Percentiles rank a stretch among this genome's conserved stretches.
phyloP scores from a whole-genome alignment of 2,797 vertebrate species.

The Alca torda region DNA sequence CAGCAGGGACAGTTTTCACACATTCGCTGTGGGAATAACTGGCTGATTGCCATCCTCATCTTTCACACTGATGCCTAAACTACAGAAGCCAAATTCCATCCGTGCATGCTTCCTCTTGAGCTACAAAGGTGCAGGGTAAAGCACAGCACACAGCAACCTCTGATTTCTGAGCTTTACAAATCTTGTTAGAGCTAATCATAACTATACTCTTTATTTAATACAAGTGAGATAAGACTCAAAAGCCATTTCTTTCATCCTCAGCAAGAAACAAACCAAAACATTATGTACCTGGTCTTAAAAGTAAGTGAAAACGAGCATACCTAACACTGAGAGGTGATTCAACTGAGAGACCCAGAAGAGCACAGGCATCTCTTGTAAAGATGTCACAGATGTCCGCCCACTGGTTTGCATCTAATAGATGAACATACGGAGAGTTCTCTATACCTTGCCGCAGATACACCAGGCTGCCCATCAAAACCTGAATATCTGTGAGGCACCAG shows the following conservation, averaged over 20 bases:
- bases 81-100: neutral
- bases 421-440: constrained; percentile 85
- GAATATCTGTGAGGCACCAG: constrained; percentile 76
- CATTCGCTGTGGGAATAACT: neutral
- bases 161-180: neutral
- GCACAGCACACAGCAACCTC: neutral
- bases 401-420: constrained; percentile 84
- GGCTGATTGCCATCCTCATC: neutral
- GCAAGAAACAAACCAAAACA: neutral
- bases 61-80: neutral
- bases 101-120: neutral
- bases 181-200: neutral
- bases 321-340: constrained; percentile 87
- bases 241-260: neutral
- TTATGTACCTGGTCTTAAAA: neutral
- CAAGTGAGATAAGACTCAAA: neutral
- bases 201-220: neutral
- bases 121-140: neutral
- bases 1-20: neutral
- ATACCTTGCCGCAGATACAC: constrained; percentile 86
- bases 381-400: constrained; percentile 89
- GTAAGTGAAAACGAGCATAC: constrained; percentile 60
- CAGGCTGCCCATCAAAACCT: constrained; percentile 86
- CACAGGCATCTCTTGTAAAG: constrained; percentile 84
- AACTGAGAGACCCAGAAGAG: constrained; percentile 83